Evolutionary conservation across 1,140 invertebrate genomes (phyloP).

Genomic region (Cepaea nemoralis): DNA sequence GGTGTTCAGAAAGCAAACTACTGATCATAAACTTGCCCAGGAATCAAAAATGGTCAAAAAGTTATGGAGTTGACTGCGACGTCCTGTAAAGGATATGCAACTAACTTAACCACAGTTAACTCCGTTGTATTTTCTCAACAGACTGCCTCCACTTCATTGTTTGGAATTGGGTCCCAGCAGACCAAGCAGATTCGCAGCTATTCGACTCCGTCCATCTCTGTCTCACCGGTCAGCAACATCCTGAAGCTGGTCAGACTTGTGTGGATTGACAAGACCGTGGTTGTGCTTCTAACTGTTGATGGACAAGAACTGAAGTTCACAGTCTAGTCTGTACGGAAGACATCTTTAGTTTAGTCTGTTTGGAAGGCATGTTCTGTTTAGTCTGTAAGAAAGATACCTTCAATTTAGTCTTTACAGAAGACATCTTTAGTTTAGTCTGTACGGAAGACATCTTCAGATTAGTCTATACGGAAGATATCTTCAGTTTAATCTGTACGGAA

Average conservation of each 20-base stretch:
- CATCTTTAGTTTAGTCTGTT: background rate
- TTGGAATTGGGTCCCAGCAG: constrained; percentile 69
- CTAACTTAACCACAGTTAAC: too few relatives aligned
- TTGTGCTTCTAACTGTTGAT: constrained; percentile 66
- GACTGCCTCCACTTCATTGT: constrained; percentile 71
- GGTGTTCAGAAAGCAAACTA: too few relatives aligned
- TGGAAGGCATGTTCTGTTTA: background rate
- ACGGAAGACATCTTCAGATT: too few relatives aligned
- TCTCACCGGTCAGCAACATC: constrained; percentile 62
- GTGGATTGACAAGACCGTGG: constrained; percentile 64
- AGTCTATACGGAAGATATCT: too few relatives aligned
- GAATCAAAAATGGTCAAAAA: too few relatives aligned
- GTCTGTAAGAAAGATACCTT: background rate
- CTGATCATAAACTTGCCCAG: too few relatives aligned
- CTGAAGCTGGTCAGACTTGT: constrained; percentile 67
- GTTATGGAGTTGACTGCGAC: too few relatives aligned
- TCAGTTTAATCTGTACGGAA: too few relatives aligned
- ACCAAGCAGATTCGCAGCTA: constrained; percentile 68
- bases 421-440: too few relatives aligned
- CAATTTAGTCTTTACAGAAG: background rate
- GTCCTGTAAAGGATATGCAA: too few relatives aligned
- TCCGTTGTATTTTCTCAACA: constrained; percentile 57
- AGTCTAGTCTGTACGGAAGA: constrained; percentile 42
- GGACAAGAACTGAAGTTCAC: constrained; percentile 66
- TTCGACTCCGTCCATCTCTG: constrained; percentile 54